phyloP scores from a whole-genome alignment of 2,888 invertebrate genomes.

The Litoditis marina region DNA sequence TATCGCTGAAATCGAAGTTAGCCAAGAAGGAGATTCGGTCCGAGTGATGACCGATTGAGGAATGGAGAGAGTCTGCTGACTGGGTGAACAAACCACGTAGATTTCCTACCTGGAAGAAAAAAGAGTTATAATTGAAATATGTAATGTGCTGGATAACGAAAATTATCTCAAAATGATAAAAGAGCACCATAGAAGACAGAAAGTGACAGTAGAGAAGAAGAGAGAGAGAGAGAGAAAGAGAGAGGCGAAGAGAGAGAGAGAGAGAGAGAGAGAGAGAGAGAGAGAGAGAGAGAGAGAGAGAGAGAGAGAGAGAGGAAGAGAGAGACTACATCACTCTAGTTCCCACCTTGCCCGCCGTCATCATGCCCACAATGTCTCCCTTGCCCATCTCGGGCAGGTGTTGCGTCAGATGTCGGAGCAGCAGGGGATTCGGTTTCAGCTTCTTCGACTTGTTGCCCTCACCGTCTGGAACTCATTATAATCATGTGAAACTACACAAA shows the following conservation, averaged over 20 bases:
- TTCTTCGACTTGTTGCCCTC: slow-evolving; percentile 23
- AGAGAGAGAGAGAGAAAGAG: too few relatives aligned
- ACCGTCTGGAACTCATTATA: slow-evolving; percentile 2
- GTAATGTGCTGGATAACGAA: too few relatives aligned
- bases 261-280: too few relatives aligned
- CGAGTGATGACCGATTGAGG: slow-evolving; percentile 12
- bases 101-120: slow-evolving; percentile 4
- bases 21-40: slow-evolving; percentile 18
- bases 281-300: too few relatives aligned
- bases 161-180: too few relatives aligned
- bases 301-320: too few relatives aligned
- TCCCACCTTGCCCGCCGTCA: slow-evolving; percentile 19
- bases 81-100: slow-evolving; percentile 11
- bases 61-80: slow-evolving; percentile 3
- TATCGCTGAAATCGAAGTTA: slow-evolving; percentile 19
- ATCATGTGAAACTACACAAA: not conserved
- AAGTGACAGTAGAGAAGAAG: too few relatives aligned
- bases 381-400: slow-evolving; percentile 16
- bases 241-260: too few relatives aligned
- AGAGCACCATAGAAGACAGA: too few relatives aligned
- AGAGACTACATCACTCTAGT: too few relatives aligned
- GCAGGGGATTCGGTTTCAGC: slow-evolving; percentile 31
- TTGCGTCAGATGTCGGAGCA: slow-evolving; percentile 32
- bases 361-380: slow-evolving; percentile 18
- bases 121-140: not conserved